A percentile compares a stretch with the other conserved stretches of the same genome.
These are phyloP conservation scores for Philypnodon macrostomus DNA, from an alignment of 2,797 vertebrate genomes.

Conservation along the genomic window DNA sequence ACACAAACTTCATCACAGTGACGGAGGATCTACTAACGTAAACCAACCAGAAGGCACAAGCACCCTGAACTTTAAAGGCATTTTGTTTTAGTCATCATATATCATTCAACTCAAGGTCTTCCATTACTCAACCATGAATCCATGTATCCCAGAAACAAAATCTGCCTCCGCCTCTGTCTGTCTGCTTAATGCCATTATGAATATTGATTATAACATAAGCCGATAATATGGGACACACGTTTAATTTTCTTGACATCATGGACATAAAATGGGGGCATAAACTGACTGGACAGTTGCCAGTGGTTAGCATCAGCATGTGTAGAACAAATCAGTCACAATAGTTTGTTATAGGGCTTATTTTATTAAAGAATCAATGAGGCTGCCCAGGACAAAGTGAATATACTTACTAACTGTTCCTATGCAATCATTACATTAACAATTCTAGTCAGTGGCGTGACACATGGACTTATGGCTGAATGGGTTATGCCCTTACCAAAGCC, in stretches of 20 bases:
- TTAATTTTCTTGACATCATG: conserved; percentile 26
- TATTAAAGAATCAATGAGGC: conserved; percentile 38
- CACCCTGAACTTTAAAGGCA: conserved; percentile 50
- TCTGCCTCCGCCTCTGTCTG: conserved; percentile 4
- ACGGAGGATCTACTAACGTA: conserved; percentile 63
- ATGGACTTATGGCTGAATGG: conserved; percentile 2
- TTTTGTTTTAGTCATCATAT: conserved; percentile 58
- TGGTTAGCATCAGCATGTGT: conserved; percentile 21
- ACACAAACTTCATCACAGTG: conserved; percentile 55
- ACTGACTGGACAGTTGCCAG: conserved; percentile 18
- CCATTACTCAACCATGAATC: conserved; percentile 35
- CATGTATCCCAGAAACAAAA: conserved; percentile 38
- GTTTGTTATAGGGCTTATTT: conserved; percentile 34
- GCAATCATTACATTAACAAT: too few relatives aligned
- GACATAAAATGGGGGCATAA: conserved; percentile 19
- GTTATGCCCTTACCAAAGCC: conserved; percentile 2
- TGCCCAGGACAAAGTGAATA: not conserved
- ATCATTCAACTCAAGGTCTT: conserved; percentile 38
- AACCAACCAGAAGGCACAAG: conserved; percentile 58
- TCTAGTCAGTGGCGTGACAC: too few relatives aligned
- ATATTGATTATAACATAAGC: conserved; percentile 53
- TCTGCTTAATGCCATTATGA: conserved; percentile 42
- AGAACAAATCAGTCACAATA: conserved; percentile 41
- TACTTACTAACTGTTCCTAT: not conserved
- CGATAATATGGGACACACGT: conserved; percentile 25